Conservation (phyloP, 2,888 invertebrate genomes). For the Incurvaria masculella region DNA sequence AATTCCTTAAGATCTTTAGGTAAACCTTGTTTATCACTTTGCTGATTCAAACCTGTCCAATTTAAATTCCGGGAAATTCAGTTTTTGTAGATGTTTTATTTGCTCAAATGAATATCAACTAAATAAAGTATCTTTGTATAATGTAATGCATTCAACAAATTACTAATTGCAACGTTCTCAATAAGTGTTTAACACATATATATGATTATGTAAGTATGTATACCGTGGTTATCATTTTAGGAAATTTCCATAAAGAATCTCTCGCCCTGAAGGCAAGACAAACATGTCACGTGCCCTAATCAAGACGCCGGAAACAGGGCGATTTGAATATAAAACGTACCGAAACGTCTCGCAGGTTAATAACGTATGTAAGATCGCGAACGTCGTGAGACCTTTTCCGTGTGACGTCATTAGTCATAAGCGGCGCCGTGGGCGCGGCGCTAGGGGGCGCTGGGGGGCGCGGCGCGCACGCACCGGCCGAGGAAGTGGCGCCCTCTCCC, state of each 20-base stretch:
- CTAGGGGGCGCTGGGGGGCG: slow-evolving; percentile 26
- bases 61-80: neutral
- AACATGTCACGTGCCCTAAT: too few species aligned
- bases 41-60: neutral
- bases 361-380: slow-evolving; percentile 16
- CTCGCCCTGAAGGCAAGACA: too few species aligned
- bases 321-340: slow-evolving; percentile 52
- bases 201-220: too few species aligned
- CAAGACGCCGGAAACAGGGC: slow-evolving; percentile 35
- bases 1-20: neutral
- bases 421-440: slow-evolving; percentile 36
- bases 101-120: too few species aligned
- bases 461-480: slow-evolving; percentile 27
- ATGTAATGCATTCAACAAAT: too few species aligned
- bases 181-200: too few species aligned
- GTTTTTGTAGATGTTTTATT: too few species aligned
- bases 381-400: neutral
- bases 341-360: slow-evolving; percentile 15
- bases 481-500: slow-evolving; percentile 19
- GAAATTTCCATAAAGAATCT: too few species aligned
- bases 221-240: too few species aligned
- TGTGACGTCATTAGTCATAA: slow-evolving; percentile 50
- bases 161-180: too few species aligned
- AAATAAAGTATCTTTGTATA: too few species aligned
- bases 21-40: neutral